These are phyloP conservation scores for Orchestes rusci DNA, from an alignment of 2,888 invertebrate species.

Conservation along the genomic window DNA sequence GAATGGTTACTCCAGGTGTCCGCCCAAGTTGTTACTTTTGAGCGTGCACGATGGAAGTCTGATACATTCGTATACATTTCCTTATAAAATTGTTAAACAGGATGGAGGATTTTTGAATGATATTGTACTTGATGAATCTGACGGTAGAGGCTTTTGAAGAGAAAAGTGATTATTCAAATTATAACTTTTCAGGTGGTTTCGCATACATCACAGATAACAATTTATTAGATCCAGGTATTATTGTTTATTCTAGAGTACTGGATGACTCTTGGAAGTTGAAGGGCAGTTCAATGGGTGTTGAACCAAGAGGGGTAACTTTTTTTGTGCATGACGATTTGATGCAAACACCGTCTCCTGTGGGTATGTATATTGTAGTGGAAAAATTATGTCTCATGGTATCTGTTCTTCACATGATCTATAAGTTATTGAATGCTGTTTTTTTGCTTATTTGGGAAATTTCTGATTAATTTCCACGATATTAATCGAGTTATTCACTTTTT, in stretches of 20 bases:
- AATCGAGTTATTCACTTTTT: too few relatives aligned
- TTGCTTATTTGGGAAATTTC: too few relatives aligned
- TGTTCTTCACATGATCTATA: too few relatives aligned
- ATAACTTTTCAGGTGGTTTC: conserved; percentile 42
- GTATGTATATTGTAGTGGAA: too few relatives aligned
- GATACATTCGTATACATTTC: conserved; percentile 54
- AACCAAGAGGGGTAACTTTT: conserved; percentile 48
- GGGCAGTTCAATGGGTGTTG: conserved; percentile 59
- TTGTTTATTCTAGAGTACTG: conserved; percentile 58
- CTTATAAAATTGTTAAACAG: conserved; percentile 50
- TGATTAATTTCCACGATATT: too few relatives aligned
- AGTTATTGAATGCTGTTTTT: too few relatives aligned
- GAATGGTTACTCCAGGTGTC: conserved; percentile 54
- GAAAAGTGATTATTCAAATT: background rate
- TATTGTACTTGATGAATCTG: conserved; percentile 62
- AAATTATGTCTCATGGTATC: too few relatives aligned
- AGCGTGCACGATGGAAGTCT: conserved; percentile 53
- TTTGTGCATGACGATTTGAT: conserved; percentile 10
- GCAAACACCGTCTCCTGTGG: conserved; percentile 7
- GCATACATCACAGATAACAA: conserved; percentile 68
- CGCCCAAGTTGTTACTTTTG: conserved; percentile 59
- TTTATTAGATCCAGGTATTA: conserved; percentile 59
- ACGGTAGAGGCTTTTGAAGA: conserved; percentile 45
- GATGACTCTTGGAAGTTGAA: conserved; percentile 63
- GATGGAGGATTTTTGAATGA: conserved; percentile 59